Base-by-base conservation (phyloP, 1,140 invertebrate species). In the Ostrea edulis region DNA sequence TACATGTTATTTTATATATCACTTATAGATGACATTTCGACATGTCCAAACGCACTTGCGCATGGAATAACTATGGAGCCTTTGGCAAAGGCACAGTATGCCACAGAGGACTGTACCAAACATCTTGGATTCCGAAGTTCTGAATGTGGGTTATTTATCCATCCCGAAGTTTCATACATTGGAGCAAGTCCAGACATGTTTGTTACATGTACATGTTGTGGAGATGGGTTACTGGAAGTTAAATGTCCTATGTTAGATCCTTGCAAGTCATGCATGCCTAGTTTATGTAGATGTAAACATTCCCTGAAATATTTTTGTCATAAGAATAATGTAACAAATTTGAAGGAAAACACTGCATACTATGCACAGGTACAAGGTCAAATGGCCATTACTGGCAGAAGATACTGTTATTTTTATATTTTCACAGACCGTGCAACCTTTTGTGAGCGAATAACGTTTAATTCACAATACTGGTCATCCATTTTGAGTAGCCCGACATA, bases 171-270 rank as follows among this genome's bases (percentile, higher is more conserved):
- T 85, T 20, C 29, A 5, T 85, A 85, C 35, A 17, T 88, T 44
- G 65, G 44, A 14, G 83, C 87, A 51, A 55, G 14, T 44, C 87
- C 87, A 85, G 84, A 85, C 62, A 22, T 81, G n/a, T 51, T 85
- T 0, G 55, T 88, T n/a, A 29, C 83, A 4, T 88, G 83, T 58
- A 12, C 11, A n/a, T 84, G 86, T 87, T 87, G 81, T 84, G 86
- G 86, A 22, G 17, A 81, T n/a, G 87, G 83, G 22, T 9, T 88
- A 14, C 4, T 88, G 0, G 65, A 88, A 88, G 55, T 88, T 12
- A 85, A 85, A 81, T 88, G 87, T 58, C 35, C 9, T 17, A 52
- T 85, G 7, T 22, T 88, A 29, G 20, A 44, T 53, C 11, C 54
- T 29, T 88, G 68, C 77, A 22, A 85, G 22, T 35, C 8, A 52